Evolutionary conservation across 2,888 invertebrate species (phyloP), one percentile per base, ranked within the genome.

Genomic region (Catocala sponsa): DNA sequence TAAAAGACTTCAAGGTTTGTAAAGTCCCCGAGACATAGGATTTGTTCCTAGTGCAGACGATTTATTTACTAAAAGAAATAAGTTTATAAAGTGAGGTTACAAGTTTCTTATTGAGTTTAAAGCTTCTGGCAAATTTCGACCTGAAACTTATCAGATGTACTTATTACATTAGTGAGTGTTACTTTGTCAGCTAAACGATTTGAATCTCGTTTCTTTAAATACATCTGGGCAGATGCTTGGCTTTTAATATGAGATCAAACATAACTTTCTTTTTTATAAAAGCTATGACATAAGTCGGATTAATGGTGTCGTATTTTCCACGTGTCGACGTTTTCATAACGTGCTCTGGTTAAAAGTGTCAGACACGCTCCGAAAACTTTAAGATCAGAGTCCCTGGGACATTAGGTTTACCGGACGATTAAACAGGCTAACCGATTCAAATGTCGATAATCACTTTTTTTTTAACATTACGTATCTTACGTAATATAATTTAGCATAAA

Each of bases 261-360:
- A 51, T 33, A 49, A 38, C 35, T 38, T 38, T 38, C 35, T 38
- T 38, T 25, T 38, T 38, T 38, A 38, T 38, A 38, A 38, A 6
- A 38, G 35, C 35, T 38, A 6, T 38, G 35, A 38, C 35, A 12
- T 43, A 43, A 43, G 12, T 43, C n/a, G 2, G 10, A 43, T 43
- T 43, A 46, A 46, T 13, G 35, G 11, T 9, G 13, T 13, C 13
- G 12, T 46, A 43, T n/a, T 10, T 49, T 46, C 55, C 62, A 60
- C 53, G 51, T 61, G 64, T 57, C 35, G 53, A 50, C 52, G 50
- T 62, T 59, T 44, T 61, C 69, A 60, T 57, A 58, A 55, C 64
- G 64, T 67, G 12, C 47, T 13, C 72, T 55, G 70, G 70, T 60
- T 65, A 67, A 74, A 65, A 55, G 48, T 13, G 63, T 65, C 35